Base-by-base conservation (phyloP, 1,140 invertebrate genomes). In the Eumeta japonica region DNA sequence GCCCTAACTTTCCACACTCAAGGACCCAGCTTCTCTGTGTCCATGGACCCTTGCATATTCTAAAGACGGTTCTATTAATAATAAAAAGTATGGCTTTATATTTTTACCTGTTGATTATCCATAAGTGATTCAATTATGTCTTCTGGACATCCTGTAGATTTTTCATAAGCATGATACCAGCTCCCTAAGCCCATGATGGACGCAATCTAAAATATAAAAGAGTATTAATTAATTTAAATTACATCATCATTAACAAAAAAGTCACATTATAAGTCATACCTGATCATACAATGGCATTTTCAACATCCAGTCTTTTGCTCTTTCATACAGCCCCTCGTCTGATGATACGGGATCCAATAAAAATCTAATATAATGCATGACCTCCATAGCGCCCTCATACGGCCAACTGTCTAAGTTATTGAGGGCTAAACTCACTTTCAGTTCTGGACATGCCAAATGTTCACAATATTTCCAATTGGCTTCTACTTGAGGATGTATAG, bases 241-340 rank as follows among this genome's bases (percentile, higher is more conserved):
- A 24, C 20, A 24, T 24, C 5, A 28, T 14, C 29, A 15, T 14
- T 29, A 3, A 38, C 4, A 43, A 18, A 34, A 17, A 10, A 11
- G 32, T 13, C 16, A 13, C 40, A 14, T 36, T 4, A 24, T 17
- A 29, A 20, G 35, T 24, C 34, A 20, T 60, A 77, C 72, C 64
- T 76, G 59, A 41, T 73, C 62, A 50, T 77, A 77, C 10, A 77
- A 34, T 34, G 71, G 70, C 45, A 77, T 73, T 46, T 62, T 67
- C 3, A 57, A 41, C 39, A 76, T 59, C 73, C 75, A 76, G 34
- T 64, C 59, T 3, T 51, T 59, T 41, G 70, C 73, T 50, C 58
- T 63, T 37, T 68, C 58, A 41, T 62, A 64, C 5, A 73, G 52
- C 1, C 54, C 50, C 28, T 66, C 62, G 16, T 72, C 64, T 27